Base-by-base conservation (phyloP, 2,797 vertebrate species). In the Nannoperca obscura region DNA sequence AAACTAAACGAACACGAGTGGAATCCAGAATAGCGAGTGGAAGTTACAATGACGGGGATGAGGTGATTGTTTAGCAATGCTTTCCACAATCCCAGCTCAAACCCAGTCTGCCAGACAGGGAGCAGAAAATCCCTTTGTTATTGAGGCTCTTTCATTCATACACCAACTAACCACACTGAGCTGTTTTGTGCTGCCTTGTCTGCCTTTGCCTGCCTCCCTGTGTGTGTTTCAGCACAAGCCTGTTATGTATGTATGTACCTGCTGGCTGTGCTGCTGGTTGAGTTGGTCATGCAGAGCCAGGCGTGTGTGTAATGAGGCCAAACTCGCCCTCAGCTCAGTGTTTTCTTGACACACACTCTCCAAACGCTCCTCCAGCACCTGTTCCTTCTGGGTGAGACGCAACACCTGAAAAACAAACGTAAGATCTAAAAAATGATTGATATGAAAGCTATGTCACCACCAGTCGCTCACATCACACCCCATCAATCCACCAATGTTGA, bases 361-460 rank as follows among this genome's bases (percentile, higher is more conserved):
- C 78, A 96, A 83, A 17, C 89, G 91, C 81, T 93, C 86, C 85
- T 94, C 93, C 65, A 95, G 79, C 32, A 65, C 80, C 82, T 92
- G 92, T 49, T 96, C 95, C 63, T 88, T 94, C 83, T 95, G 93
- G 1, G 80, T 93, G 72, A 96, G 92, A 40, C 89, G 88, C 50
- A 92, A 72, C 71, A 95, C 93, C 95, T 96, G 74, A 74, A 24
- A 89, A 58, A 87, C 13, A 84, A 11, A 74, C 55, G 78, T 0
- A 83, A 34, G 5, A 62, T 55, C 38, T 74, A 3, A n/a, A 34
- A 22, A n/a, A 20, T 24, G 36, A 38, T 14, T 36, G 12, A 61
- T 27, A 27, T 27, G 24, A 15, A 20, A n/a, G 5, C 3, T 5
- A 30, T 10, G 49, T 63, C 2, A 32, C 30, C 19, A 68, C 46